Percentiles rank a stretch among this genome's conserved stretches.
Evolutionary conservation across 2,888 invertebrate genomes (phyloP).

Genomic region (Pyralis farinalis): DNA sequence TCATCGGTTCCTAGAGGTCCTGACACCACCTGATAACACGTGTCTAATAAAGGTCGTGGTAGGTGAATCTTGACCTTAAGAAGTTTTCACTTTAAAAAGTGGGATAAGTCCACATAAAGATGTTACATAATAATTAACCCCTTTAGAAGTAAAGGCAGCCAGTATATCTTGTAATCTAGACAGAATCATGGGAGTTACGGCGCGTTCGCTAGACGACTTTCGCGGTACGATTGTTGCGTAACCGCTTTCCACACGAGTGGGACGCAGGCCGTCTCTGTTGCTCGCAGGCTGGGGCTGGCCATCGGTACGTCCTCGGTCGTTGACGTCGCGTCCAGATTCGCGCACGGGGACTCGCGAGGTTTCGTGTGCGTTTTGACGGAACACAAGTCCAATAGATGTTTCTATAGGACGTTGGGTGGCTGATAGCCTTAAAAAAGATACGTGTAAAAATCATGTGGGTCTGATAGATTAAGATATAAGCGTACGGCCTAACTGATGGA

Average conservation of each 20-base stretch:
- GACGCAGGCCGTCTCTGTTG: constrained; percentile 55
- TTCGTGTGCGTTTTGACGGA: not conserved
- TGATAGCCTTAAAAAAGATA: too few species aligned
- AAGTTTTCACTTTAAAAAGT: too few species aligned
- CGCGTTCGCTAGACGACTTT: constrained; percentile 10
- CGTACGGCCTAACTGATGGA: too few species aligned
- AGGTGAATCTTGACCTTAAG: too few species aligned
- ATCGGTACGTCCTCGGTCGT: constrained; percentile 61
- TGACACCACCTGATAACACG: too few species aligned
- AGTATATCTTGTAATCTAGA: constrained; percentile 8
- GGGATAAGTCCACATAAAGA: too few species aligned
- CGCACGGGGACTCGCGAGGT: constrained; percentile 31
- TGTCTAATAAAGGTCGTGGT: too few species aligned
- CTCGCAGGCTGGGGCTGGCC: constrained; percentile 44
- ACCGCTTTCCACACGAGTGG: constrained; percentile 75
- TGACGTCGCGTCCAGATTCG: constrained; percentile 59
- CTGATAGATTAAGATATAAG: too few species aligned
- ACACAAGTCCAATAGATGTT: too few species aligned
- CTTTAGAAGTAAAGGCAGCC: not conserved
- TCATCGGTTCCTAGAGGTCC: too few species aligned
- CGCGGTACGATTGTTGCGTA: constrained; percentile 69
- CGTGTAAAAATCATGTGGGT: too few species aligned
- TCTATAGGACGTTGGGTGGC: too few species aligned
- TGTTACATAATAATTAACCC: not conserved
- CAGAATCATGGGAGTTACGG: constrained; percentile 7